A percentile compares a stretch with the other conserved stretches of the same genome.
Conservation (phyloP, 1,140 invertebrate genomes). For the Rhynchophorus ferrugineus region DNA sequence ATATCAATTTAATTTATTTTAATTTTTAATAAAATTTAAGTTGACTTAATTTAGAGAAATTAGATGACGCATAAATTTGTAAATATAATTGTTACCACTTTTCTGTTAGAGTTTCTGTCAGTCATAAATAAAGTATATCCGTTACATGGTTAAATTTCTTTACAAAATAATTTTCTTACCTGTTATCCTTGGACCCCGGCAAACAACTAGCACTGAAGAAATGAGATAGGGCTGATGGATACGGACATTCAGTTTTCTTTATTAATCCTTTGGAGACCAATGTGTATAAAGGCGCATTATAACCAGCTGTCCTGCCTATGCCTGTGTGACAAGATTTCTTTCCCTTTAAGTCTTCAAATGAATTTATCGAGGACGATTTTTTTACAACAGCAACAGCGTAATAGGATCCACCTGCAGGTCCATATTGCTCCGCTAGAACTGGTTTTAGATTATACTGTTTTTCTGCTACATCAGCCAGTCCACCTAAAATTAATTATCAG, state of each 20-base stretch:
- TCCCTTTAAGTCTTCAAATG: conserved; percentile 43
- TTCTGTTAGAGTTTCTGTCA: no score
- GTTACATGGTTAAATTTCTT: no score
- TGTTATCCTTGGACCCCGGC: conserved; percentile 25
- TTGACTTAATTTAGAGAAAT: no score
- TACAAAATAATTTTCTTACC: background rate
- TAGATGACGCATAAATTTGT: no score
- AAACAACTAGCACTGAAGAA: conserved; percentile 44
- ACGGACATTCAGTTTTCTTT: conserved; percentile 39
- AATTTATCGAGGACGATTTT: conserved; percentile 38
- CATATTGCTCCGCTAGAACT: conserved; percentile 48
- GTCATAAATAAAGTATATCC: no score
- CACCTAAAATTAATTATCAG: conserved; percentile 26
- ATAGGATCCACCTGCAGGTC: conserved; percentile 39
- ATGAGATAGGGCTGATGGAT: conserved; percentile 40
- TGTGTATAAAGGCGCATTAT: conserved; percentile 46
- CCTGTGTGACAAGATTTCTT: conserved; percentile 51
- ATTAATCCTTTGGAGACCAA: conserved; percentile 45
- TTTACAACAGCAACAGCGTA: conserved; percentile 52
- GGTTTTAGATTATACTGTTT: conserved; percentile 45
- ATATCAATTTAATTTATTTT: no score
- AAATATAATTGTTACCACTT: no score
- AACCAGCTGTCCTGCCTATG: conserved; percentile 43
- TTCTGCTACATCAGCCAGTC: conserved; percentile 50
- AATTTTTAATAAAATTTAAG: no score